These are phyloP conservation scores for Cryptus armator DNA, from an alignment of 2,888 invertebrate species.

Conservation along the genomic window DNA sequence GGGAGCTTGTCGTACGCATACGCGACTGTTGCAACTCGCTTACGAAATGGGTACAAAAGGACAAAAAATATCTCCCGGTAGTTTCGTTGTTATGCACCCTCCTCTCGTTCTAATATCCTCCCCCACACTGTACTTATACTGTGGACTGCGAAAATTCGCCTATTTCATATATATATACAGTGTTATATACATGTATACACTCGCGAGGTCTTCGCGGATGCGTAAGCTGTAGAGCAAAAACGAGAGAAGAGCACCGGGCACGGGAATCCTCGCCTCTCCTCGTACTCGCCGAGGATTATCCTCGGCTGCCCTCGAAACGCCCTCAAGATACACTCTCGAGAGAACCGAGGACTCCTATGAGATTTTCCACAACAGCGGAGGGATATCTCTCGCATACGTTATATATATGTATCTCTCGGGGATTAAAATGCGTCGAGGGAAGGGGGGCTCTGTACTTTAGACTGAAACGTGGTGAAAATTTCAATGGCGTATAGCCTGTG, in stretches of 20 bases:
- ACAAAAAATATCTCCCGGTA: neutral
- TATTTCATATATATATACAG: conserved; percentile 2
- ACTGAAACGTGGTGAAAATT: conserved; percentile 21
- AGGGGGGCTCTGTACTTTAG: neutral
- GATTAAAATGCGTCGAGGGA: conserved; percentile 1
- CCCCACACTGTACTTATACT: neutral
- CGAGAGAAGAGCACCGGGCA: conserved; percentile 4
- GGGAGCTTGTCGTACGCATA: conserved; percentile 15
- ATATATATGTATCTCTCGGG: neutral
- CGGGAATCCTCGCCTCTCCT: neutral
- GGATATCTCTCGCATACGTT: neutral
- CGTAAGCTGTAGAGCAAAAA: neutral
- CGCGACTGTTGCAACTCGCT: neutral
- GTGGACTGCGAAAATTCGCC: conserved; percentile 6
- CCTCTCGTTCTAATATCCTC: neutral
- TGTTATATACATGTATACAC: neutral
- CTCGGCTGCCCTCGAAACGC: conserved; percentile 29
- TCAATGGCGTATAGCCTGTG: neutral
- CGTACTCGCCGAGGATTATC: conserved; percentile 30
- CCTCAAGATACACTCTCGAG: conserved; percentile 31
- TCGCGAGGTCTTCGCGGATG: conserved; percentile 21
- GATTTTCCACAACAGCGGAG: conserved; percentile 12
- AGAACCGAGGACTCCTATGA: conserved; percentile 20
- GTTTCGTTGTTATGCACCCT: neutral
- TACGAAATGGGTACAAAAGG: neutral